phyloP scores from a whole-genome alignment of 2,797 vertebrate genomes.

The Siniperca scherzeri region DNA sequence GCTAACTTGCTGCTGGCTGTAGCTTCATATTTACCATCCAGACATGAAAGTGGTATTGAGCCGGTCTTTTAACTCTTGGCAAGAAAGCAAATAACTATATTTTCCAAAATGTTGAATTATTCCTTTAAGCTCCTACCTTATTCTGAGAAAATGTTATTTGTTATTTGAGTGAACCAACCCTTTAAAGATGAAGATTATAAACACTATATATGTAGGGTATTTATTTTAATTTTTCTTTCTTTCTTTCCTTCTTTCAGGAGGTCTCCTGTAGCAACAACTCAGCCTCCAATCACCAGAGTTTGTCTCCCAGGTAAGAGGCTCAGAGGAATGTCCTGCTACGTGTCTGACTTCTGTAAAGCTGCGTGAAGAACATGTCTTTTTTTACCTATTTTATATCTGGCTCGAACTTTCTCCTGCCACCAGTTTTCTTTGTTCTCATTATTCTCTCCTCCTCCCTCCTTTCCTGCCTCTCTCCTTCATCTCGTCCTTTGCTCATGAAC shows the following conservation, averaged over 20 bases:
- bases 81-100: not conserved
- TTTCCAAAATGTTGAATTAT: not conserved
- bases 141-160: not conserved
- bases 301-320: conserved; percentile 81
- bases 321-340: conserved; percentile 4
- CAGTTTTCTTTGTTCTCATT: conserved; percentile 11
- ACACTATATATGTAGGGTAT: not conserved
- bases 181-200: not conserved
- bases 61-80: not conserved
- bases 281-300: conserved; percentile 82
- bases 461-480: not conserved
- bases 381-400: conserved; percentile 22
- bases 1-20: not conserved
- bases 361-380: not conserved
- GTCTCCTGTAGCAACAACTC: conserved; percentile 80
- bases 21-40: not conserved
- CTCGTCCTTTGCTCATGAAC: conserved; percentile 34
- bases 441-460: not conserved
- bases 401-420: not conserved
- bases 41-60: not conserved
- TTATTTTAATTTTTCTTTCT: not conserved
- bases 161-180: not conserved
- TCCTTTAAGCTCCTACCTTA: not conserved
- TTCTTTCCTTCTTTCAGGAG: conserved; percentile 64
- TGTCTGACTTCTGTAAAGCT: conserved; percentile 25